Base-by-base conservation (phyloP, 2,888 invertebrate genomes). In the Synanthedon myopaeformis region DNA sequence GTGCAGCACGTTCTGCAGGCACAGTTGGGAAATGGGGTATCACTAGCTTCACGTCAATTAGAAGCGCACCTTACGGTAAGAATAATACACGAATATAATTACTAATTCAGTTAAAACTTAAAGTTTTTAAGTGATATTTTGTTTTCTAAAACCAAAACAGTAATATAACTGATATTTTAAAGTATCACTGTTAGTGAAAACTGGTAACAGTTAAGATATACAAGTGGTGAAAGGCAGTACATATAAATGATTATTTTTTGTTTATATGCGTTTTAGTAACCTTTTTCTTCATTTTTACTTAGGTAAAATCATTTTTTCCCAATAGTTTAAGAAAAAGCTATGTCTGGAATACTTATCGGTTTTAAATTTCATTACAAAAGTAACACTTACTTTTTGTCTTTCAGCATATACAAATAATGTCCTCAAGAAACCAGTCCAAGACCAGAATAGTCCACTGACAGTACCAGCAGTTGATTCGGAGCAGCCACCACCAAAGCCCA, bases 11-110 rank as follows among this genome's bases (percentile, higher is more conserved):
- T 62, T 96, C 96, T 41, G 94, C 96, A 62, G 96, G 96, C 59
- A 95, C 95, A 41, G 93, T 96, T 62, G 96, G 96, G 64, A 95
- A 96, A 89, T 97, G 96, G 96, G 96, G 96, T 63, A 95, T 95
- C 78, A 96, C 96, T 69, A 96, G 96, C 60, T 96, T 96, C 80
- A 96, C 96, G 23, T 96, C 96, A 3, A 93, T 96, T 58, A 90
- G 96, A 68, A 95, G 92, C 73, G 89, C 92, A 62, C 91, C 91
- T 66, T 93, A 93, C 82, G 92, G 93, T 92, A 88, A 88, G 81
- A 70, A 60, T 50, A 17, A 17, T 17, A 10, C 49, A 49, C 8
- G 17, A 14, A 49, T 35, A 35, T 35, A 35, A 35, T 35, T 35
- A 10, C 35, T 35, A 35, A 35, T 35, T 35, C 35, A 35, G 35